Evolutionary conservation across 2,888 invertebrate genomes (phyloP), one percentile per base, ranked within the genome.

Genomic region (Sycophila texana): DNA sequence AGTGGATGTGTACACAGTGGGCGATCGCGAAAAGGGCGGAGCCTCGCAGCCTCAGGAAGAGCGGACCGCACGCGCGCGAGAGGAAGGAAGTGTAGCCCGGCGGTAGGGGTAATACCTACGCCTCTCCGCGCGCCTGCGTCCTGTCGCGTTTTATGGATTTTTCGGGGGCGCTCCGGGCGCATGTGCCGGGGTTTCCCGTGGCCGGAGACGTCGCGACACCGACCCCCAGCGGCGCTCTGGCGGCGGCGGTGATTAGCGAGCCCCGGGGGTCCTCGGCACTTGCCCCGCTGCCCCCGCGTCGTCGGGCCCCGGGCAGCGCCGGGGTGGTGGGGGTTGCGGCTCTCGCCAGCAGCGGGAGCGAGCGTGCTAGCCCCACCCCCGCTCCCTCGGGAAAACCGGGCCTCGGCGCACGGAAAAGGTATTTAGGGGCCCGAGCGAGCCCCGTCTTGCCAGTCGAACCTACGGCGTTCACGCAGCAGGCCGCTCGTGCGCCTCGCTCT

Each of bases 131-230:
- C 73, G 73, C 47, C 47, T 58, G 70, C 58, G 60, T 58, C 58
- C 71, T 71, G 39, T 39, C 30, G 39, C 47, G 77, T 77, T 77
- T 77, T 72, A 77, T 77, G 72, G 77, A 77, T 77, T 77, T 77
- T 77, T 72, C 77, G 60, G 58, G 51, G 20, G 53, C 73, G 73
- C 18, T 60, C 26, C 26, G 66, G 18, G 39, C 60, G 51, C 10
- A 66, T 67, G 74, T 73, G 51, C 30, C 20, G n/a, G 39, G 74
- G 74, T 66, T 66, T 74, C 58, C 74, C 66, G 26, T 26, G 39
- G 60, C 66, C 49, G 51, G 30, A 18, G 58, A 30, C 74, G 51
- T 60, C 74, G 47, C 74, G 47, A 47, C 65, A 55, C 22, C 55
- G 63, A 53, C 63, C 39, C 65, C 51, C 55, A 26, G 63, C 53